phyloP scores from a whole-genome alignment of 2,797 vertebrate genomes.

The Falco berigora region DNA sequence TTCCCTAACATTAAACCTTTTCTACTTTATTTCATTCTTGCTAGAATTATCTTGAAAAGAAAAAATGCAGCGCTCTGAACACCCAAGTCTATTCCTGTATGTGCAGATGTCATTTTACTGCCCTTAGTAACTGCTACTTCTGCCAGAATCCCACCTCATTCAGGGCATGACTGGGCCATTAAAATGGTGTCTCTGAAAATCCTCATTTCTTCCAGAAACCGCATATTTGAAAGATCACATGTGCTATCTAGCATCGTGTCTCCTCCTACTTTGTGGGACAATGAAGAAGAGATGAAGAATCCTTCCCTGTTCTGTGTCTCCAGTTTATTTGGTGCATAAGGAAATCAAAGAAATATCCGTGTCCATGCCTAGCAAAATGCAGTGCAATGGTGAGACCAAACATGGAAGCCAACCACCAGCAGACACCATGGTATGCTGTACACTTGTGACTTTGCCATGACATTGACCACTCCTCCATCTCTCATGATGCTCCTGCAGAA shows the following conservation, averaged over 20 bases:
- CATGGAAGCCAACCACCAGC: not conserved
- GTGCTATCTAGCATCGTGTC: not conserved
- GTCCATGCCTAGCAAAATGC: not conserved
- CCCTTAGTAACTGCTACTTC: not conserved
- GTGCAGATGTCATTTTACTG: not conserved
- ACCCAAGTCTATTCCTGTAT: not conserved
- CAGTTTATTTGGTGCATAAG: not conserved
- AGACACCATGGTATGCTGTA: rapidly evolving
- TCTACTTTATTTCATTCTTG: not conserved
- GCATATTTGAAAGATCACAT: not conserved
- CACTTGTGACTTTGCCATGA: not conserved
- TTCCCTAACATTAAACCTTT: not conserved
- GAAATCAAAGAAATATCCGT: not conserved
- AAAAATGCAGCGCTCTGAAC: not conserved
- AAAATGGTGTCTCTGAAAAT: not conserved
- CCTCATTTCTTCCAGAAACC: not conserved
- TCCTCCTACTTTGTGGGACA: not conserved
- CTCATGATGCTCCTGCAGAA: rapidly evolving
- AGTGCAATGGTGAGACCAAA: not conserved
- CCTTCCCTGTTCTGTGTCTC: not conserved
- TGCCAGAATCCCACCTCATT: not conserved
- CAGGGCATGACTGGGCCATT: not conserved
- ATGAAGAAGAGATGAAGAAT: not conserved
- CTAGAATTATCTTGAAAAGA: not conserved
- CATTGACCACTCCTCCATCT: not conserved